Evolutionary conservation across 2,888 invertebrate genomes (phyloP).

Genomic region (Lordiphosa andalusiaca): DNA sequence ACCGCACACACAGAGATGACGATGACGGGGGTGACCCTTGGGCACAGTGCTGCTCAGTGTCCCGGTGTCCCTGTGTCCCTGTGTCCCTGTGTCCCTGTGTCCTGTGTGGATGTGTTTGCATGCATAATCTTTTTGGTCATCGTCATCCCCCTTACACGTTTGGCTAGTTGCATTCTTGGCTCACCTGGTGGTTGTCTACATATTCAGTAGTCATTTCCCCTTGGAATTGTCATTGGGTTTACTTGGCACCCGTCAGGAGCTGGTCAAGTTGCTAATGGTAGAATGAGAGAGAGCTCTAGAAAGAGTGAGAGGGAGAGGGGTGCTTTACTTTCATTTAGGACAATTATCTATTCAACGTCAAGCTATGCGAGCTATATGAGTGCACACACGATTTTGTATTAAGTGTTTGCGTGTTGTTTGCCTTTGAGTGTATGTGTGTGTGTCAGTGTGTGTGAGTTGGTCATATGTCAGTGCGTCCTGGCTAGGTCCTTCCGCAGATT

Average conservation of each 20-base stretch:
- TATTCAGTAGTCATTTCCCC: constrained; percentile 68
- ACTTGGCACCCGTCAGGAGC: constrained; percentile 54
- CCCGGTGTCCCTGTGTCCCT: constrained; percentile 30
- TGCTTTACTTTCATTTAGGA: constrained; percentile 61
- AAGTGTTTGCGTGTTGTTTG: constrained; percentile 73
- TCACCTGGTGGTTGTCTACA: constrained; percentile 60
- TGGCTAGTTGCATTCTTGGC: constrained; percentile 44
- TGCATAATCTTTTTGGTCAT: constrained; percentile 71
- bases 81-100: constrained; percentile 31
- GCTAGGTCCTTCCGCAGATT: constrained; percentile 71
- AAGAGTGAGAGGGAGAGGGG: constrained; percentile 14
- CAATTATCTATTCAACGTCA: constrained; percentile 77
- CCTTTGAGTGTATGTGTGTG: constrained; percentile 17
- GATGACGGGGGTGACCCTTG: constrained; percentile 23
- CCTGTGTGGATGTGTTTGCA: constrained; percentile 51
- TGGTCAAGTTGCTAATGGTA: constrained; percentile 27
- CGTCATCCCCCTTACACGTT: constrained; percentile 58
- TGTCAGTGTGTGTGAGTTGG: constrained; percentile 35
- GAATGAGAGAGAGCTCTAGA: neutral
- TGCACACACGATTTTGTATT: constrained; percentile 72
- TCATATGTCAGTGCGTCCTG: constrained; percentile 70
- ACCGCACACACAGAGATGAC: constrained; percentile 27
- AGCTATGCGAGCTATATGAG: constrained; percentile 64
- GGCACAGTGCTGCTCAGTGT: constrained; percentile 5
- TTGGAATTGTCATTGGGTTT: constrained; percentile 60